phyloP scores from a whole-genome alignment of 1,140 invertebrate genomes.

The Mycetomoellerius zeteki region DNA sequence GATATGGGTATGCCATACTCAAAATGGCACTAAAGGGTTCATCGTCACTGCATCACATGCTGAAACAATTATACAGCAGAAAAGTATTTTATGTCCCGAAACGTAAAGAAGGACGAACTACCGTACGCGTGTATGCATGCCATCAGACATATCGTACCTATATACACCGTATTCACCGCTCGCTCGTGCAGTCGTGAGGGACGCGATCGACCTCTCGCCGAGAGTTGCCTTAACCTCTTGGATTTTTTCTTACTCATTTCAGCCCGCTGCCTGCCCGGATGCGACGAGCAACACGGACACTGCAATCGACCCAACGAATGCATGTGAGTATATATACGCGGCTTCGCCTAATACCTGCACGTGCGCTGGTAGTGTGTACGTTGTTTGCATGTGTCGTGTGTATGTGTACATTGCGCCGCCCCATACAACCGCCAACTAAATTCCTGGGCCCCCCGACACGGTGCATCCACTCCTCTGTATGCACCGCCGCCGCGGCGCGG shows the following conservation, averaged over 20 bases:
- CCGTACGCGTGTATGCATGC: conserved; percentile 36
- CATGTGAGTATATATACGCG: conserved; percentile 92
- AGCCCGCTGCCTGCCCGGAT: conserved; percentile 97
- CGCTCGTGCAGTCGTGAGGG: conserved; percentile 79
- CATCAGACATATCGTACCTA: conserved; percentile 1
- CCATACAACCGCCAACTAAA: conserved; percentile 63
- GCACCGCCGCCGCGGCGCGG: not conserved
- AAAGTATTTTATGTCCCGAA: conserved; percentile 13
- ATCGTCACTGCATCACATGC: not conserved
- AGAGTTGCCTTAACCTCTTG: conserved; percentile 85
- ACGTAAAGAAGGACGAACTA: conserved; percentile 45
- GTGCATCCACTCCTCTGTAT: conserved; percentile 59
- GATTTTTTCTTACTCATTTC: conserved; percentile 90
- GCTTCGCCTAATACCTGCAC: conserved; percentile 38
- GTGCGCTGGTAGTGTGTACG: not conserved
- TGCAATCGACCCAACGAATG: conserved; percentile 97
- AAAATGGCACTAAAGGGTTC: not conserved
- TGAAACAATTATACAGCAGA: not conserved
- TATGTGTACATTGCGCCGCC: not conserved
- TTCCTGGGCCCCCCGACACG: conserved; percentile 54
- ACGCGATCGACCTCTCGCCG: conserved; percentile 84
- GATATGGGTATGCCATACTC: too few species aligned
- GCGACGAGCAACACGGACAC: conserved; percentile 95
- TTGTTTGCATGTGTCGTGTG: not conserved
- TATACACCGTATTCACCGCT: conserved; percentile 68